Percentiles rank a stretch among this genome's conserved stretches.
Conservation (phyloP, 2,888 invertebrate species). For the Micropterix aruncella region DNA sequence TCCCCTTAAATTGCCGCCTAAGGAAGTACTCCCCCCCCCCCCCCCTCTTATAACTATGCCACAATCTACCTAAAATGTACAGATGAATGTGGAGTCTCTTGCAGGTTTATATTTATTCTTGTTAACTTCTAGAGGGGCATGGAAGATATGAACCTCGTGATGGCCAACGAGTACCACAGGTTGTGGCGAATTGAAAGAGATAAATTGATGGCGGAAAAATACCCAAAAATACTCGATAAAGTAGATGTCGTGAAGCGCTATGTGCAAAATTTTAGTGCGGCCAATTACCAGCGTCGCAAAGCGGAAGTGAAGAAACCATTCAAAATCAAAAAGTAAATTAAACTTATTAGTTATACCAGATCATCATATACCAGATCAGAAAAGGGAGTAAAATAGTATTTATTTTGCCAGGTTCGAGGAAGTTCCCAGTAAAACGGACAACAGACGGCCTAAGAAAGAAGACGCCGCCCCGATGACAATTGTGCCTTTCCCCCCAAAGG, state of each 20-base stretch:
- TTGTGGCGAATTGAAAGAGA: slow-evolving; percentile 43
- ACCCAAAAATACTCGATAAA: slow-evolving; percentile 13
- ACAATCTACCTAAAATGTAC: too few species aligned
- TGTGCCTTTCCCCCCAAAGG: too few species aligned
- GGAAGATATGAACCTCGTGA: slow-evolving; percentile 26
- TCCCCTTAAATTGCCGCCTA: too few species aligned
- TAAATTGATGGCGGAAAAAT: slow-evolving; percentile 19
- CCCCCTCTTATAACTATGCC: too few species aligned
- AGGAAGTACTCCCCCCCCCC: too few species aligned
- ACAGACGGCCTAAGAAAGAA: slow-evolving; percentile 21
- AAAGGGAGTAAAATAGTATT: background rate
- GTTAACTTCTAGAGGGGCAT: slow-evolving; percentile 13
- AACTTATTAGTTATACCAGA: slow-evolving; percentile 1
- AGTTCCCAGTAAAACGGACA: slow-evolving; percentile 20
- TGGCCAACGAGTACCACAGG: slow-evolving; percentile 41
- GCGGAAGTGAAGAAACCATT: slow-evolving; percentile 33
- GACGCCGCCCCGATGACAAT: too few species aligned
- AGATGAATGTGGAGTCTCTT: too few species aligned
- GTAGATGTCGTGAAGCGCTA: slow-evolving; percentile 32
- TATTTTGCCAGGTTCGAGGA: slow-evolving; percentile 24
- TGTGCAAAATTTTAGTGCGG: slow-evolving; percentile 31
- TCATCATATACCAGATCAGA: background rate
- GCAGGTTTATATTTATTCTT: too few species aligned
- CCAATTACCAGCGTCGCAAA: slow-evolving; percentile 26
- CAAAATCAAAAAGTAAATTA: slow-evolving; percentile 29